phyloP scores from a whole-genome alignment of 2,888 invertebrate genomes.

The Limnephilus marmoratus region DNA sequence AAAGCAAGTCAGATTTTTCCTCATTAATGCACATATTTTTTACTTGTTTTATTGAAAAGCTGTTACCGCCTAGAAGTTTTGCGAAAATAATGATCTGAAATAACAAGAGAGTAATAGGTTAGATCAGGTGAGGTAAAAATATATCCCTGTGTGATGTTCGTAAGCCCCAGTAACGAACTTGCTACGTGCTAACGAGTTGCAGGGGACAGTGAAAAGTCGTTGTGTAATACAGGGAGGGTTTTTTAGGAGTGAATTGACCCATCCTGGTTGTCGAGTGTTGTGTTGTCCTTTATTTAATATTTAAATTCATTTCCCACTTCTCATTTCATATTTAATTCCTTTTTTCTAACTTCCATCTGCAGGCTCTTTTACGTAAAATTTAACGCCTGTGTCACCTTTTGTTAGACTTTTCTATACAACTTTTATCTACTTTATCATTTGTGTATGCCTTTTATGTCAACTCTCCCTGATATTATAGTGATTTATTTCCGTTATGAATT shows the following conservation, averaged over 20 bases:
- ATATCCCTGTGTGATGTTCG: neutral
- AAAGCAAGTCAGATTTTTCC: neutral
- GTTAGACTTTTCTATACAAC: too few species aligned
- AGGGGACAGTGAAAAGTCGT: neutral
- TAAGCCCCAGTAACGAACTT: neutral
- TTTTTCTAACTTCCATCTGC: too few species aligned
- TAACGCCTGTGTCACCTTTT: too few species aligned
- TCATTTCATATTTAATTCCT: too few species aligned
- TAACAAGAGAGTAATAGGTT: neutral
- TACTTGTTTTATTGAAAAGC: neutral
- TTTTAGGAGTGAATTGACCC: neutral
- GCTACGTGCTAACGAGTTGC: neutral
- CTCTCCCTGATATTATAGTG: too few species aligned
- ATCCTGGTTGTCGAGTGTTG: too few species aligned
- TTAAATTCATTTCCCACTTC: too few species aligned
- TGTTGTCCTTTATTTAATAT: too few species aligned
- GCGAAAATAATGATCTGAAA: neutral
- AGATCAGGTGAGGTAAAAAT: neutral
- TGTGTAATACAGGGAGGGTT: neutral
- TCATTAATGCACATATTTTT: neutral
- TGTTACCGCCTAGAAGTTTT: neutral
- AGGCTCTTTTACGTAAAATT: too few species aligned
- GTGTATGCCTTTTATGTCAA: too few species aligned
- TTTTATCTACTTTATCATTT: too few species aligned
- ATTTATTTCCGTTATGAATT: too few species aligned